These are phyloP conservation scores for Turdus rufiventris DNA, from an alignment of 2,113 vertebrate species.

Conservation along the genomic window DNA sequence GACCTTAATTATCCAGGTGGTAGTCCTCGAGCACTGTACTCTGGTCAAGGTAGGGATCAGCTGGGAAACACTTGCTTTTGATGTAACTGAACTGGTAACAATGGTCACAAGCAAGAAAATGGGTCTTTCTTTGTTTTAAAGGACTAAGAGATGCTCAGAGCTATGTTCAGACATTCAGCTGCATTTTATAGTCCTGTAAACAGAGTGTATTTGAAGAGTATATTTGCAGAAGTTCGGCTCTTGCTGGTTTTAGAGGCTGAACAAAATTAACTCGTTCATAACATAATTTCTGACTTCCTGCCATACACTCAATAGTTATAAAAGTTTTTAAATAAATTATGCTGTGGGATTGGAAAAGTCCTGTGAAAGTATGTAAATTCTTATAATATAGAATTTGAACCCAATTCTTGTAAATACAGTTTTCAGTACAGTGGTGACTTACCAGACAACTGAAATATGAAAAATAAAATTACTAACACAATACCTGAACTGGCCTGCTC, in stretches of 20 bases:
- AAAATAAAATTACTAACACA: not conserved
- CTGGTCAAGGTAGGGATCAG: not conserved
- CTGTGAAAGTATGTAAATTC: not conserved
- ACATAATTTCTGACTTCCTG: not conserved
- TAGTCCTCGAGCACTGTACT: not conserved
- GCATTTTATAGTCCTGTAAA: not conserved
- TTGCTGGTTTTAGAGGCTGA: not conserved
- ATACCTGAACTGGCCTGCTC: constrained; percentile 93
- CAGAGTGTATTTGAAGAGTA: too few relatives aligned
- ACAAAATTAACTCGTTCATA: not conserved
- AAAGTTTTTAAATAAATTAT: not conserved
- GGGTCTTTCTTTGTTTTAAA: not conserved
- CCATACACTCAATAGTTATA: not conserved
- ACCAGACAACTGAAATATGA: not conserved
- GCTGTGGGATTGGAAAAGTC: not conserved
- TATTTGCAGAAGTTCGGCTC: not conserved
- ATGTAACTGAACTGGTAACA: not conserved
- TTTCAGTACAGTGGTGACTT: not conserved
- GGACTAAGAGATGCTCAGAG: not conserved
- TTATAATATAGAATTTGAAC: not conserved
- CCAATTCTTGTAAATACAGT: not conserved
- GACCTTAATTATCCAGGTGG: not conserved
- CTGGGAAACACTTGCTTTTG: not conserved
- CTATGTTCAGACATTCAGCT: not conserved
- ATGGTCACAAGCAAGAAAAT: not conserved